Evolutionary conservation across 2,888 invertebrate species (phyloP), one percentile per base, ranked within the genome.

Genomic region (Drosophila siamana): DNA sequence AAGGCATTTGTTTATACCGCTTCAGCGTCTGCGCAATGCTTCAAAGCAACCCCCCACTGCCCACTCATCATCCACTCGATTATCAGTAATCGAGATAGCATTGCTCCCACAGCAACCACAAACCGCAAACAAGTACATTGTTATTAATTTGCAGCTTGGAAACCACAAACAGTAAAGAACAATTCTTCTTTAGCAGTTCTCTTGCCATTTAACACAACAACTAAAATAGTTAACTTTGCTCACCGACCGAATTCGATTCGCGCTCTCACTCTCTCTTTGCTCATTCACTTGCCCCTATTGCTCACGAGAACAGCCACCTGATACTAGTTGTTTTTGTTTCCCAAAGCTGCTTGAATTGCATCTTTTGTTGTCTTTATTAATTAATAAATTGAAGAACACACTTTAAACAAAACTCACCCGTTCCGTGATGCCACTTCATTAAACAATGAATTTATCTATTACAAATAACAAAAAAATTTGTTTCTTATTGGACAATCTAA

Each of bases 1-100:
- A 72, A 72, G 74, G 81, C 84, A 84, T 81, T 86, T 84, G 83
- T 84, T 84, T 86, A 84, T 78, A 67, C 81, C 72, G 74, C 81
- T 86, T 80, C 50, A 69, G 76, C 73, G 78, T 43, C 64, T 67
- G 85, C 83, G 81, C 80, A 77, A 4, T 59, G 22, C 9, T n/a
- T 26, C 11, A 47, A 22, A 7, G 33, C 33, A 38, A 30, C n/a
- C 52, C 50, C 48, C 9, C 33, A 30, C 28, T 28, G 9, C 8
- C 33, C 11, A 33, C 33, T 11, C 33, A n/a, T 41, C 36, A 46
- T 28, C 28, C 41, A 5, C 41, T 9, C 1, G 5, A 9, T 26
- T 9, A 16, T 16, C 16, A n/a, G 11, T 15, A 36, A 55, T 24
- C 9, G 9, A 60, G 44, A 48, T 63, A 66, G 30, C 22, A 41